Evolutionary conservation across 2,113 vertebrate genomes (phyloP).

Genomic region (Trinectes maculatus): DNA sequence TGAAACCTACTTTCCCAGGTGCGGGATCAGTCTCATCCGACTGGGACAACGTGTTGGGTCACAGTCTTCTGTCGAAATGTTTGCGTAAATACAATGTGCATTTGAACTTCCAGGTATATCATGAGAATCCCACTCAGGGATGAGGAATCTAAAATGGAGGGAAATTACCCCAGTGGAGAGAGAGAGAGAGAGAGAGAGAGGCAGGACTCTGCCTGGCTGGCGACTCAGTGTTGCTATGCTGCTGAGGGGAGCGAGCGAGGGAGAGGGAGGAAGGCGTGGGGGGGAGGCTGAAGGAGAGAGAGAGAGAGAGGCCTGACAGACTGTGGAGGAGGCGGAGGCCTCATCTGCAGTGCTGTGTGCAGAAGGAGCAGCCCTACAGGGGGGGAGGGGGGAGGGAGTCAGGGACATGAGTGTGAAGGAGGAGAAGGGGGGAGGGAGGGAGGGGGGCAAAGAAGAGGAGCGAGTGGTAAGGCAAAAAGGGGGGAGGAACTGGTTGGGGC

Average conservation of each 20-base stretch:
- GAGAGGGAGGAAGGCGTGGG: conserved; percentile 47
- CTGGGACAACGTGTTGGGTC: conserved; percentile 21
- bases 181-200: conserved; percentile 45
- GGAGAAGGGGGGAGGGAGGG: conserved; percentile 2
- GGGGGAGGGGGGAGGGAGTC: conserved; percentile 20
- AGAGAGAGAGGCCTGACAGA: conserved; percentile 61
- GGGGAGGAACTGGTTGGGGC: conserved; percentile 1
- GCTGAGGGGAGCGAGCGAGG: conserved; percentile 59
- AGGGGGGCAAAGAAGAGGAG: neutral
- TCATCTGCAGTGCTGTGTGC: conserved; percentile 79
- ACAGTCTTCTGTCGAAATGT: neutral
- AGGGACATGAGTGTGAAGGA: neutral
- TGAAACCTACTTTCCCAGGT: conserved; percentile 13
- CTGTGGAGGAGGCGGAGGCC: conserved; percentile 75
- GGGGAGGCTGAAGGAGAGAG: conserved; percentile 19
- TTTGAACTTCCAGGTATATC: conserved; percentile 16
- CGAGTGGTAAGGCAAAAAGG: neutral
- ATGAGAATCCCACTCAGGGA: conserved; percentile 50
- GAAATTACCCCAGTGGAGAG: conserved; percentile 67
- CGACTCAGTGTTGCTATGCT: conserved; percentile 77
- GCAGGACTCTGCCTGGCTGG: conserved; percentile 66
- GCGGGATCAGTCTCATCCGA: conserved; percentile 23
- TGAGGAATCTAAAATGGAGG: conserved; percentile 77
- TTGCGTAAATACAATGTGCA: neutral
- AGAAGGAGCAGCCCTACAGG: conserved; percentile 67